Base-by-base conservation (phyloP, 2,113 vertebrate genomes). In the Xiphias gladius region DNA sequence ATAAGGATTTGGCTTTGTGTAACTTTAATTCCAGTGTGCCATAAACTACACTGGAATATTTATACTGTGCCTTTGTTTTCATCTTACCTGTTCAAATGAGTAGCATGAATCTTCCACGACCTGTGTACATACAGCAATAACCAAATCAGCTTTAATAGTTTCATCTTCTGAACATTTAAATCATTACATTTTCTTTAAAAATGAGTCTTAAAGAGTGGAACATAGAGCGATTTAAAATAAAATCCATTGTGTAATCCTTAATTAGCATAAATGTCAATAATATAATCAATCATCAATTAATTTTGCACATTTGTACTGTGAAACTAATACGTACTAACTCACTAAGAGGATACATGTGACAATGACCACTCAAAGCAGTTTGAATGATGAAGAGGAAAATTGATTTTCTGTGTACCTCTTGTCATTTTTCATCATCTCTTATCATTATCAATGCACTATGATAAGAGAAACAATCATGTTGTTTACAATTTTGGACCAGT, bases 1-100 rank as follows among this genome's bases (percentile, higher is more conserved):
- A 35, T 12, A 19, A 24, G 12, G 13, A 81, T 67, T 67, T 73
- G 22, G 0, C 13, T 32, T n/a, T 2, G 10, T 50, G 24, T 4
- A 19, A 57, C 10, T 72, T 78, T 26, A 78, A 66, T 58, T 28
- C 28, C 12, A n/a, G n/a, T n/a, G n/a, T n/a, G n/a, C n/a, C n/a
- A n/a, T n/a, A n/a, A n/a, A n/a, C n/a, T n/a, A n/a, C n/a, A n/a
- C n/a, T n/a, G n/a, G n/a, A 2, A 59, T 28, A 28, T 46, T 41
- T 26, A 66, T 1, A 64, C 5, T 14, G 39, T 28, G 24, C 41
- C 7, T 48, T 28, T 48, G 9, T 67, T 48, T 28, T 48, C 41
- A 28, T 30, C 3, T 20, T 28, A 8, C 41, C 16, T 6, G 5
- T 26, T 43, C n/a, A 28, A 64, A 64, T n/a, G 62, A 64, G 37